Evolutionary conservation across 2,797 vertebrate species (phyloP).

Genomic region (Uromys caudimaculatus): DNA sequence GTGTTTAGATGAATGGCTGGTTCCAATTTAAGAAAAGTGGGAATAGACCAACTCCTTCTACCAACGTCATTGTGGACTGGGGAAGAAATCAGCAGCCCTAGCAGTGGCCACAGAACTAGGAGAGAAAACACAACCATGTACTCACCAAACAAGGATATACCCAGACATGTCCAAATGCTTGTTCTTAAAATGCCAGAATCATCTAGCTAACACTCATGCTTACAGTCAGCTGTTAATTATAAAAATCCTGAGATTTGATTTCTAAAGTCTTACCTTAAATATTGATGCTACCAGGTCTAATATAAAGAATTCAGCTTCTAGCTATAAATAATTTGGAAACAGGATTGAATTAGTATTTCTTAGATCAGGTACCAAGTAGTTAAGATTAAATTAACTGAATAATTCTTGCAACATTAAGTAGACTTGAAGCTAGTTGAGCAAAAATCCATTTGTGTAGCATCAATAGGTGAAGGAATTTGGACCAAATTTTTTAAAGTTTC

Average conservation of each 20-base stretch:
- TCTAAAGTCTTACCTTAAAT: not conserved
- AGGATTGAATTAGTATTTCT: slow-evolving; percentile 59
- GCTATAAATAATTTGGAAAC: slow-evolving; percentile 49
- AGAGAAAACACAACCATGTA: not conserved
- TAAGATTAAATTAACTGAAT: slow-evolving; percentile 58
- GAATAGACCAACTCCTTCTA: not conserved
- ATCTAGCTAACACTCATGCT: not conserved
- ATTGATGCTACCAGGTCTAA: not conserved
- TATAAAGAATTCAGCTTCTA: slow-evolving; percentile 46
- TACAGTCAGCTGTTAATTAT: not conserved
- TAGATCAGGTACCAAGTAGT: slow-evolving; percentile 31
- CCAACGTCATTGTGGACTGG: not conserved
- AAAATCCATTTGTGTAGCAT: slow-evolving; percentile 35
- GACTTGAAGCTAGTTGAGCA: slow-evolving; percentile 39
- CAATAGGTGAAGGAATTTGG: slow-evolving; percentile 51
- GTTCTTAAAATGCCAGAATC: not conserved
- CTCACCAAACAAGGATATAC: not conserved
- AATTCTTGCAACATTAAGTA: slow-evolving; percentile 52
- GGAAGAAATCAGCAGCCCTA: not conserved
- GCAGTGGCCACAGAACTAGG: not conserved
- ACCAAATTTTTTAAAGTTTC: slow-evolving; percentile 44
- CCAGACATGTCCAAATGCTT: not conserved
- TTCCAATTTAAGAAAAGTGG: not conserved
- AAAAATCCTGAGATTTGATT: not conserved
- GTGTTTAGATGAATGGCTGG: not conserved